These are phyloP conservation scores for Peribatodes rhomboidaria DNA, from an alignment of 2,888 invertebrate genomes.

Conservation along the genomic window DNA sequence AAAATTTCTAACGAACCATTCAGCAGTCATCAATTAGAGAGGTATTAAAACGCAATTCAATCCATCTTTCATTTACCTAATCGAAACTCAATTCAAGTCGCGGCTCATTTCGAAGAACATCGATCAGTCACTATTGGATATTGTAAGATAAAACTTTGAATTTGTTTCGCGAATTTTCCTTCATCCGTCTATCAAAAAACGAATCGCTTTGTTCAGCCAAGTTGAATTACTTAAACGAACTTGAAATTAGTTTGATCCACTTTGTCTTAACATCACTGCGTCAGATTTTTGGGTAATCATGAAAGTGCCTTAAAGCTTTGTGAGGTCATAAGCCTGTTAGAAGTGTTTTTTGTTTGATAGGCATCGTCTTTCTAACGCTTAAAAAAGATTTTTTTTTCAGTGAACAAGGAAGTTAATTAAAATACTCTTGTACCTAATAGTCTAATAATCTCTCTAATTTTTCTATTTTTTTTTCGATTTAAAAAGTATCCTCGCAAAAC, in stretches of 20 bases:
- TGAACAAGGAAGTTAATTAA: not conserved
- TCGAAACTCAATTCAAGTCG: slow-evolving; percentile 26
- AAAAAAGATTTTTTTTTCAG: not conserved
- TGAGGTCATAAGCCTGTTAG: slow-evolving; percentile 23
- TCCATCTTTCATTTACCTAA: slow-evolving; percentile 29
- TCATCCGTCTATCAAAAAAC: slow-evolving; percentile 44
- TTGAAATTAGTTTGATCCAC: slow-evolving; percentile 52
- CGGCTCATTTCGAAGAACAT: slow-evolving; percentile 33
- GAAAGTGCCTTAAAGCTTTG: slow-evolving; percentile 31
- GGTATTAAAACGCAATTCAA: slow-evolving; percentile 29
- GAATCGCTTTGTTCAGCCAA: slow-evolving; percentile 46
- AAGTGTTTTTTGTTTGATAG: slow-evolving; percentile 7
- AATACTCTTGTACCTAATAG: not conserved
- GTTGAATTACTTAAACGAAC: slow-evolving; percentile 51
- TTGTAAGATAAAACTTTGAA: slow-evolving; percentile 46
- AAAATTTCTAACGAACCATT: slow-evolving; percentile 14
- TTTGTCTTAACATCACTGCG: slow-evolving; percentile 39
- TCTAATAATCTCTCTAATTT: not conserved
- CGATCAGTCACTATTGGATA: slow-evolving; percentile 43
- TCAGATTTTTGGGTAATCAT: slow-evolving; percentile 31
- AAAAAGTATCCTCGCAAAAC: no score
- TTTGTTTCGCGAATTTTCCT: slow-evolving; percentile 45
- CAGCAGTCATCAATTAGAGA: slow-evolving; percentile 23
- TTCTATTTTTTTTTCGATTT: no score
- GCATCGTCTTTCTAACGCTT: slow-evolving; percentile 1